Evolutionary conservation across 2,113 vertebrate genomes (phyloP), one percentile per base, ranked within the genome.

Genomic region (Toxotes chatareus): DNA sequence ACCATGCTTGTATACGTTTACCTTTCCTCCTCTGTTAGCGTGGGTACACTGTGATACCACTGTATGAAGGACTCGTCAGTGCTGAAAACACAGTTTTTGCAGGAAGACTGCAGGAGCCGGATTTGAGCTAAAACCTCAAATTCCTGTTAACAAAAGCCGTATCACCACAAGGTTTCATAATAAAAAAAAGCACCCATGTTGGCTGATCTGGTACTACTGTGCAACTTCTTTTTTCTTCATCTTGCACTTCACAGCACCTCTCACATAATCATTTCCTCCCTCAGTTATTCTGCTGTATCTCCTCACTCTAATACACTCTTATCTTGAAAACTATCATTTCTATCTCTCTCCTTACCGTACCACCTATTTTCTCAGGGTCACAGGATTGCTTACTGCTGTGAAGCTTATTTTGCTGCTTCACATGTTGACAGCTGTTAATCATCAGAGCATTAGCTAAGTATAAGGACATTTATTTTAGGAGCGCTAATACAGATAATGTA

Each of bases 51-150:
- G 78, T 85, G 86, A 11, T 98, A 96, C 97, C 97, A 98, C 32
- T 76, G 85, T 19, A 93, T 60, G 71, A 98, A 96, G 47, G 92
- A 84, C 9, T 91, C 89, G n/a, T 97, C 95, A 0, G 86, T 42
- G 9, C 36, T 65, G 82, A 97, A 95, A 3, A 94, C 85, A 69
- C 96, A 96, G 89, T 96, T 96, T 53, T 96, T 96, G 88, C 97
- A 98, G 13, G 96, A 95, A 0, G 95, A 95, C 91, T 98, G 97
- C 60, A 98, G 96, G 63, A 96, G 94, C 2, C 93, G 95, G 81
- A 98, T 96, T 84, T 97, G 96, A 71, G 96, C 96, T 31, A 98
- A 94, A 79, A 97, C 95, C 91, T 97, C 96, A 88, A 97, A 98
- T 86, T 98, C 97, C 97, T 98, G 92, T 66, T 34, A 80, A 84